Conservation (phyloP, 2,888 invertebrate species). For the Agrenia bidenticulata region DNA sequence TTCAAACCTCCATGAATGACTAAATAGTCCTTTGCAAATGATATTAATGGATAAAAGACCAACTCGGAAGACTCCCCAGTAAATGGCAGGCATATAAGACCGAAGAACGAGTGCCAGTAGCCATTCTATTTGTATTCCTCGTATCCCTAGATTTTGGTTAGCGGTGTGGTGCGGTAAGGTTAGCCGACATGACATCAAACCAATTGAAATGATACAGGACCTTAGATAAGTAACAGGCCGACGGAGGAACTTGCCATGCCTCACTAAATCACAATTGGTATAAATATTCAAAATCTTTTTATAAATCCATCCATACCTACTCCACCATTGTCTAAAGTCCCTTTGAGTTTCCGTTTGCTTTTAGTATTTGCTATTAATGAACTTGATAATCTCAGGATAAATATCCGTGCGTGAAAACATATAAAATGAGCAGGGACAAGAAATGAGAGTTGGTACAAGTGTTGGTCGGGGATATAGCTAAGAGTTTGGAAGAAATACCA, state of each 20-base stretch:
- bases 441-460: too few relatives aligned
- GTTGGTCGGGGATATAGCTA: too few relatives aligned
- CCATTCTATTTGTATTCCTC: conserved; percentile 8
- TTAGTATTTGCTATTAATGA: background rate
- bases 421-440: background rate
- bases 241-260: background rate
- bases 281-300: background rate
- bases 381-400: conserved; percentile 6
- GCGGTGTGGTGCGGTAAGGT: too few relatives aligned
- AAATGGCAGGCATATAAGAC: background rate
- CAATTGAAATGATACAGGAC: background rate
- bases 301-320: background rate
- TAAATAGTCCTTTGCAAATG: conserved; percentile 43
- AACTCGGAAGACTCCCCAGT: conserved; percentile 8
- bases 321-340: background rate
- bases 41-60: conserved; percentile 22
- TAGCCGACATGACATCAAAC: background rate
- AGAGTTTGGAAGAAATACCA: too few relatives aligned
- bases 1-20: conserved; percentile 52
- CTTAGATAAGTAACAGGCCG: background rate
- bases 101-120: background rate
- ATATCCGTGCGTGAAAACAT: background rate
- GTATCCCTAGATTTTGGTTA: background rate
- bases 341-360: background rate
- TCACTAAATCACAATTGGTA: conserved; percentile 13